phyloP scores from a whole-genome alignment of 1,140 invertebrate genomes.

The Metopolophium dirhodum region DNA sequence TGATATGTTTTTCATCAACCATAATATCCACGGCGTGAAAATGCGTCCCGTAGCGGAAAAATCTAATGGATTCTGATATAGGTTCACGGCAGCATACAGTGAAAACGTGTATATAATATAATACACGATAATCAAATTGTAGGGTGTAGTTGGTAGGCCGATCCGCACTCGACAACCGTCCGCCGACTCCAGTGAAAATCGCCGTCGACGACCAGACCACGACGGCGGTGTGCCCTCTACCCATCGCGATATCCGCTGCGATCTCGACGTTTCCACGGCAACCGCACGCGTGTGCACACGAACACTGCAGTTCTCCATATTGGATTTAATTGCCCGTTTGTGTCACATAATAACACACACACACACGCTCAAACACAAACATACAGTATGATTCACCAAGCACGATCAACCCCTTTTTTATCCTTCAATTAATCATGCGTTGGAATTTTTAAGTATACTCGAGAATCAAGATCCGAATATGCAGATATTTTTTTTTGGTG shows the following conservation, averaged over 20 bases:
- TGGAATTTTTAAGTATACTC: neutral
- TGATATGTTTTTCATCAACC: neutral
- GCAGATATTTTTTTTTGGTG: neutral
- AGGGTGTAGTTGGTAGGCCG: neutral
- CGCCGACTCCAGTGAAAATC: neutral
- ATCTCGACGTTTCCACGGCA: neutral
- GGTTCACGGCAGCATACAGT: neutral
- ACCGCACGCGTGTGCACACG: neutral
- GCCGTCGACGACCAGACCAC: neutral
- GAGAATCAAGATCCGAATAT: neutral
- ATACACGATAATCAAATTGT: neutral
- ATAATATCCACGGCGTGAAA: neutral
- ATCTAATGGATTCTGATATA: neutral
- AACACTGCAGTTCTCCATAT: neutral
- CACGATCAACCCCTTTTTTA: neutral
- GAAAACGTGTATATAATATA: neutral
- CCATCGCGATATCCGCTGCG: neutral
- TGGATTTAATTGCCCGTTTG: conserved; percentile 5
- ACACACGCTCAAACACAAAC: too few relatives aligned
- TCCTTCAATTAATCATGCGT: conserved; percentile 1
- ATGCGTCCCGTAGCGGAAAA: too few relatives aligned
- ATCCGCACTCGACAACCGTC: neutral
- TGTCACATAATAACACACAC: neutral
- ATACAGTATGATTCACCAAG: neutral
- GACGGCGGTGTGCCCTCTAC: neutral